Base-by-base conservation (phyloP, 2,888 invertebrate genomes). In the Drosophila kuntzei region DNA sequence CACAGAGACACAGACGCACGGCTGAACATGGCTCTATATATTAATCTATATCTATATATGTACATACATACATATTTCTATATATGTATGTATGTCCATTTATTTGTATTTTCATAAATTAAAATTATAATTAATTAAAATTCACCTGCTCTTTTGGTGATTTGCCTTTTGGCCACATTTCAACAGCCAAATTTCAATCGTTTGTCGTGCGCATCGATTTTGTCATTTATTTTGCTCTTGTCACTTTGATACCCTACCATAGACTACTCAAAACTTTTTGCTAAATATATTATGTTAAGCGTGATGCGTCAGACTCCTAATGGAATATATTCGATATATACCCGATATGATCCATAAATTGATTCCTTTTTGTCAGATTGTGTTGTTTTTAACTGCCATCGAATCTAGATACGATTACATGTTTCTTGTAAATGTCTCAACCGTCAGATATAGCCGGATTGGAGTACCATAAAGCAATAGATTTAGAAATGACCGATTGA, bases 201-300 rank as follows among this genome's bases (percentile, higher is more conserved):
- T 68, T 73, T 73, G 58, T 68, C 60, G 68, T 69, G 74, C 69
- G 70, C 70, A 60, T 70, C 68, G 84, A 82, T 79, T 86, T 82
- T 82, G 86, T 82, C 83, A 83, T 73, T 85, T 80, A 65, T 76
- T 20, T 53, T 14, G 11, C 43, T 34, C 32, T 51, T 8, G 43
- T 16, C 54, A 32, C 32, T 54, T 54, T 16, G 34, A 55, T 43
- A 43, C 54, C 1, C 54, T 55, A 16, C 8, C 34, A 0, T 0
- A 8, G 14, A 3, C 29, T 22, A 14, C 4, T n/a, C 18, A 0
- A 1, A 7, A 9, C 25, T 12, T 12, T 1, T 12, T 1, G 2
- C 12, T 12, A 20, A 20, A 12, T 12, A 20, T 41, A 12, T 14
- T 2, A 14, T 41, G 18, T 14, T 2, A 14, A 4, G 2, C 25